Base-by-base conservation (phyloP, 2,888 invertebrate genomes). In the Drosophila flavopinicola region DNA sequence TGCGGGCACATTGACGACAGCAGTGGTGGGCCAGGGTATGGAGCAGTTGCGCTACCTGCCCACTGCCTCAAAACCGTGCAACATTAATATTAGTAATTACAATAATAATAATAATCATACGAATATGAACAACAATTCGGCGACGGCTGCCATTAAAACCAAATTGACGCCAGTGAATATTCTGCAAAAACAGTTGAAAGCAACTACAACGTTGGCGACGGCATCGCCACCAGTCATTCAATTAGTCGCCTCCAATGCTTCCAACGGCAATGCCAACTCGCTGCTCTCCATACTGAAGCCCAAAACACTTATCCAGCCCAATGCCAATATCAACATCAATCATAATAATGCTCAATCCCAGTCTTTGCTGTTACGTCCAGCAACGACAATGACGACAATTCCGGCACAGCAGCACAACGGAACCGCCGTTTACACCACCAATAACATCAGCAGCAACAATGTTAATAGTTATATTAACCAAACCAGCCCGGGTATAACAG, bases 1-100 rank as follows among this genome's bases (percentile, higher is more conserved):
- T 37, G 11, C 59, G 24, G 33, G 20, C 32, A 35, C 52, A 35
- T n/a, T n/a, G n/a, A n/a, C n/a, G n/a, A n/a, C n/a, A n/a, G n/a
- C n/a, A n/a, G n/a, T n/a, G n/a, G n/a, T n/a, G n/a, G n/a, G n/a
- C n/a, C n/a, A n/a, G n/a, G 17, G 23, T n/a, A 13, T 29, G 11
- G 56, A 74, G 32, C 61, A 77, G 23, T 4, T 60, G 38, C 73
- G 75, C 3, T 78, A 60, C 66, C 37, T 83, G 30, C 75, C 76
- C 17, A 66, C 72, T 11, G 54, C 67, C n/a, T n/a, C n/a, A n/a
- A n/a, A 1, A 6, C 66, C 6, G 70, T 65, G 63, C 59, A 67
- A 37, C 29, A 37, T 32, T 25, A 42, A 47, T 13, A 57, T 48
- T 13, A 73, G 11, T 9, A 44, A 20, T 9, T 3, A 20, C 1